Percentiles rank a stretch among this genome's conserved stretches.
These are phyloP conservation scores for Drosophila tristis DNA, from an alignment of 1,140 invertebrate genomes.

Conservation along the genomic window DNA sequence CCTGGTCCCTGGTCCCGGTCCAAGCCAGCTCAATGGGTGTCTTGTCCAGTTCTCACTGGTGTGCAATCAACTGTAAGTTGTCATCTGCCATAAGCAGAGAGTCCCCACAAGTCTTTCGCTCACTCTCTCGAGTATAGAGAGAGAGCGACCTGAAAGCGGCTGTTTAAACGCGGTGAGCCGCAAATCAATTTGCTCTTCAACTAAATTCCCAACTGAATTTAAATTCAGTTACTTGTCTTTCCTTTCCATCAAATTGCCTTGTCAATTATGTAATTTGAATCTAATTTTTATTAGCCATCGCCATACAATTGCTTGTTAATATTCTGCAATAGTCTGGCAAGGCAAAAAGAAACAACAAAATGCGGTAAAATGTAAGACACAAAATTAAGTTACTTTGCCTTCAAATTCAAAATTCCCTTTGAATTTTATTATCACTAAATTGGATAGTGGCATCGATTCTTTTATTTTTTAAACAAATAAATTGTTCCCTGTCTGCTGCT, in stretches of 20 bases:
- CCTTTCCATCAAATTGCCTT: constrained; percentile 16
- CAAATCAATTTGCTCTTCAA: constrained; percentile 57
- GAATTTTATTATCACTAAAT: no score
- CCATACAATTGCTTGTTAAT: constrained; percentile 38
- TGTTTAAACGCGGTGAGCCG: constrained; percentile 21
- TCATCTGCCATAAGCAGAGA: constrained; percentile 34
- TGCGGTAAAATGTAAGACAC: no score
- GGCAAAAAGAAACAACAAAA: no score
- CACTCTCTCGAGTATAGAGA: not conserved
- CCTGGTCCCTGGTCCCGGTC: not conserved
- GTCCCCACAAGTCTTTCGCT: no score
- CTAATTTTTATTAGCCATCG: constrained; percentile 21
- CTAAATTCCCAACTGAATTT: constrained; percentile 39
- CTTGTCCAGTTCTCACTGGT: constrained; percentile 36
- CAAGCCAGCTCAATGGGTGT: constrained; percentile 35
- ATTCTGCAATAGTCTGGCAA: not conserved
- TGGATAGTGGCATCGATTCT: not conserved
- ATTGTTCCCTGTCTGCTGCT: no score
- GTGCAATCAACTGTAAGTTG: constrained; percentile 67
- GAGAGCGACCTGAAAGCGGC: not conserved
- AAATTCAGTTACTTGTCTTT: constrained; percentile 1
- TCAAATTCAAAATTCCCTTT: no score
- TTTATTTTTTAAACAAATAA: constrained; percentile 21
- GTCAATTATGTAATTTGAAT: constrained; percentile 28
- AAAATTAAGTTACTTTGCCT: no score